Conservation (phyloP, 2,797 vertebrate species). For the Protonibea diacanthus region DNA sequence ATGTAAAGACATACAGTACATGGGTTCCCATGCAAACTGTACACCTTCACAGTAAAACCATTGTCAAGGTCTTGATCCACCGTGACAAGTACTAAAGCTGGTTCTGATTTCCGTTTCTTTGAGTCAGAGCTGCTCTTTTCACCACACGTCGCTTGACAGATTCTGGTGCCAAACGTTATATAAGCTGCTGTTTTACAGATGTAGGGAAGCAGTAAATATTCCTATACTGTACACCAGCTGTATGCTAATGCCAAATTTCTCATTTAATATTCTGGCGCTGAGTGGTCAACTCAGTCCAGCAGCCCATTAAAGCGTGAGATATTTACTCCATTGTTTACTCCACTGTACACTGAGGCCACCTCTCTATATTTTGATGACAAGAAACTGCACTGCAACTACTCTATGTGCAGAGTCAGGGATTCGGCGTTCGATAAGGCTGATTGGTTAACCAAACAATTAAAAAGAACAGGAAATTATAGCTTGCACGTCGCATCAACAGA, state of each 20-base stretch:
- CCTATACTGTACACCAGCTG: slow-evolving; percentile 44
- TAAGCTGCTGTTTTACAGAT: slow-evolving; percentile 68
- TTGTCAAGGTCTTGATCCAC: slow-evolving; percentile 47
- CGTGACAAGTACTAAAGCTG: slow-evolving; percentile 53
- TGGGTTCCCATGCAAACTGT: slow-evolving; percentile 1
- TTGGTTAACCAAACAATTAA: slow-evolving; percentile 18
- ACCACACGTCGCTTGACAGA: slow-evolving; percentile 26
- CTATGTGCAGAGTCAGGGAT: slow-evolving; percentile 42
- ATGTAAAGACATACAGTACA: background rate
- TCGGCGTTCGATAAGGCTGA: slow-evolving; percentile 13
- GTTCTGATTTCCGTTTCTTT: slow-evolving; percentile 57
- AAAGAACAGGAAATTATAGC: slow-evolving; percentile 43
- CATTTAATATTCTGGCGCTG: slow-evolving; percentile 43
- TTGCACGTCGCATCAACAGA: background rate
- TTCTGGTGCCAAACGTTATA: slow-evolving; percentile 58
- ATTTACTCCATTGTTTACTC: slow-evolving; percentile 34
- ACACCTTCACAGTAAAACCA: slow-evolving; percentile 58
- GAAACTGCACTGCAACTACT: slow-evolving; percentile 11
- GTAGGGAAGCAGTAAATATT: slow-evolving; percentile 51
- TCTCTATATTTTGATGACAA: slow-evolving; percentile 22
- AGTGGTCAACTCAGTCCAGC: slow-evolving; percentile 23
- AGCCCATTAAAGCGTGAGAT: slow-evolving; percentile 26
- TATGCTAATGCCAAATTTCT: slow-evolving; percentile 41
- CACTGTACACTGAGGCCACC: slow-evolving; percentile 2
- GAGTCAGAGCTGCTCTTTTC: slow-evolving; percentile 40